Evolutionary conservation across 2,113 vertebrate species (phyloP).

Genomic region (Anguilla rostrata): DNA sequence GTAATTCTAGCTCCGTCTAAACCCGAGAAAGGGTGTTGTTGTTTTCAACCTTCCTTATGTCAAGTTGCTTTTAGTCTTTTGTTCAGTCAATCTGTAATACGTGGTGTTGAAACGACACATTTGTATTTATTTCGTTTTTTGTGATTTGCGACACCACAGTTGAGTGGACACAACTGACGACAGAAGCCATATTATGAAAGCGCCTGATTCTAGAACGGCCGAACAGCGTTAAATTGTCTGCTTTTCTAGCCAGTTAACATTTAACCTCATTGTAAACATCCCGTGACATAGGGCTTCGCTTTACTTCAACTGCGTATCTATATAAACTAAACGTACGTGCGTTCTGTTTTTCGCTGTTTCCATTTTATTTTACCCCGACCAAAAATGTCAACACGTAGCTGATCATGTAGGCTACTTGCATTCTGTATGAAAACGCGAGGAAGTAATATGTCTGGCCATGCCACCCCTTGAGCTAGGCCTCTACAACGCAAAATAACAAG

Average conservation of each 20-base stretch:
- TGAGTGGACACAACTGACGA: background rate
- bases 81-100: background rate
- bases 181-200: background rate
- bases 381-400: slow-evolving; percentile 8
- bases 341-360: background rate
- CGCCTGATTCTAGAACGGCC: background rate
- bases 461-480: background rate
- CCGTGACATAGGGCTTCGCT: background rate
- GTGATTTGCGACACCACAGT: background rate
- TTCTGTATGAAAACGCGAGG: background rate
- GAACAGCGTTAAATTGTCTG: background rate
- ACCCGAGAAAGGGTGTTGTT: background rate
- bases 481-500: background rate
- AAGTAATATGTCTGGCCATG: background rate
- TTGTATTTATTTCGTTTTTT: background rate
- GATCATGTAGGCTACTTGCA: background rate
- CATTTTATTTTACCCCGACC: background rate
- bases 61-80: background rate
- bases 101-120: background rate
- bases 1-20: background rate
- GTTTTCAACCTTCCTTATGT: background rate
- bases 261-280: background rate
- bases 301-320: background rate
- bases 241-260: background rate
- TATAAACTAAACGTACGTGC: background rate